Evolutionary conservation across 2,888 invertebrate species (phyloP), one percentile per base, ranked within the genome.

Genomic region (Unio pictorum): DNA sequence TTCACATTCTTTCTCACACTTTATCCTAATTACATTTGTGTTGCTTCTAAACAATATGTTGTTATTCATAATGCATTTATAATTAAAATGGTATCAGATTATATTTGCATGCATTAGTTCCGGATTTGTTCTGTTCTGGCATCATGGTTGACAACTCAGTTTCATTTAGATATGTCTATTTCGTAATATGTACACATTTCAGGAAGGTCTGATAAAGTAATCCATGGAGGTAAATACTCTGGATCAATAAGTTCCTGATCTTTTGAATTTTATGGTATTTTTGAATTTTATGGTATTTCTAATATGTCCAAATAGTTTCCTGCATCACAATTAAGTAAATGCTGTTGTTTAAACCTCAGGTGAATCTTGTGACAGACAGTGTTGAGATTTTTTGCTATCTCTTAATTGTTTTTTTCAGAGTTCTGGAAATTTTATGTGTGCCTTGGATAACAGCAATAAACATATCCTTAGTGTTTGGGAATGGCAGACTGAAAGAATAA

Each of bases 391-490:
- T 55, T 55, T 60, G 18, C 23, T 55, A 60, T 34, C 34, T 34
- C 34, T 45, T 45, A 23, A n/a, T 15, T 11, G 55, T 64, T 66
- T 60, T 75, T 81, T 89, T 89, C 89, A 96, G 96, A 96, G 96
- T 85, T 95, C 95, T 2, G 97, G 96, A 23, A 95, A 95, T 87
- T 96, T 96, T 89, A 95, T 97, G 61, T 89, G 97, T 80, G 96
- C 95, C 0, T 95, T 97, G 55, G 97, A 97, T 87, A 95, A 94
- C 5, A 95, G 96, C 0, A 92, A 95, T 64, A 96, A 96, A 89
- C 95, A 96, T 86, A 95, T 96, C 75, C 92, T 97, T 4, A 96
- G 96, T 0, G 95, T 97, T 0, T 97, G 97, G 97, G 96, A 97
- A 84, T 97, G 97, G 97, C 95, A 96, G 86, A 74, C 64, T 6